Percentiles rank a stretch among this genome's conserved stretches.
phyloP scores from a whole-genome alignment of 2,888 invertebrate genomes.

The Amphipyra berbera region DNA sequence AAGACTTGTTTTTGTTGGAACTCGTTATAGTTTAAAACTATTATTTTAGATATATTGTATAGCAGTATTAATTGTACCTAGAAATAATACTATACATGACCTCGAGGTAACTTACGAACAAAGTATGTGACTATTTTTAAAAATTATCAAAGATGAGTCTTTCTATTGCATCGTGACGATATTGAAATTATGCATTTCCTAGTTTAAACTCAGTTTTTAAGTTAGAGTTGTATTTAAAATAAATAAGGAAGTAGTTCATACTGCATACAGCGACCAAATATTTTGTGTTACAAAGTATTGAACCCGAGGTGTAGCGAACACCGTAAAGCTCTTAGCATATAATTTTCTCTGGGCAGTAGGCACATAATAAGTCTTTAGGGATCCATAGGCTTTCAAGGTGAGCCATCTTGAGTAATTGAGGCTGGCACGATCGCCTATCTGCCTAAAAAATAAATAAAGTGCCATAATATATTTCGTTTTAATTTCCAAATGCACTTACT shows the following conservation, averaged over 20 bases:
- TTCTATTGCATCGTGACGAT: constrained; percentile 18
- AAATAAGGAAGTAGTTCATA: constrained; percentile 51
- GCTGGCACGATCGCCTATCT: constrained; percentile 21
- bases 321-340: constrained; percentile 31
- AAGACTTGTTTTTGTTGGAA: constrained; percentile 45
- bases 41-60: constrained; percentile 36
- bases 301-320: constrained; percentile 31
- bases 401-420: constrained; percentile 22
- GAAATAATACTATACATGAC: constrained; percentile 34
- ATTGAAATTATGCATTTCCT: constrained; percentile 55
- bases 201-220: constrained; percentile 39
- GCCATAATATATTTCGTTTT: constrained; percentile 58
- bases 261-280: constrained; percentile 84
- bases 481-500: constrained; percentile 28
- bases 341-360: constrained; percentile 30
- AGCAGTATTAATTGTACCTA: constrained; percentile 56
- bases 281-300: constrained; percentile 62
- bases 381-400: constrained; percentile 12
- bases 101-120: constrained; percentile 44
- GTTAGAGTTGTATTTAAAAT: constrained; percentile 18
- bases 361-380: constrained; percentile 15
- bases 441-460: constrained; percentile 49
- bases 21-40: constrained; percentile 31
- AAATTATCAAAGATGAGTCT: constrained; percentile 18
- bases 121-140: constrained; percentile 31